Conservation (phyloP, 2,113 vertebrate genomes). For the Pleuronectes platessa region DNA sequence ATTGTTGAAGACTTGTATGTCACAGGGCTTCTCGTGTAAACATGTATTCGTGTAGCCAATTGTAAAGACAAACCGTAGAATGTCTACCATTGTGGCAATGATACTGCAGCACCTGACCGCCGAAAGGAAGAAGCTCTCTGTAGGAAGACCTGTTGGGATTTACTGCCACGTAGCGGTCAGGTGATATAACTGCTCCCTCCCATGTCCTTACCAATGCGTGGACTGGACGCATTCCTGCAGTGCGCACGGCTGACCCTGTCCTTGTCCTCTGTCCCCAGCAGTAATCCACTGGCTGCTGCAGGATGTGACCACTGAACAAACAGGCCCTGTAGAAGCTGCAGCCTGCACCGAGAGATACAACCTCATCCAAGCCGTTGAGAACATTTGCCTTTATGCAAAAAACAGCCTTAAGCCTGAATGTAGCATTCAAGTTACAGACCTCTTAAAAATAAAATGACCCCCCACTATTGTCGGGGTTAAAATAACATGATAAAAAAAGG, state of each 20-base stretch:
- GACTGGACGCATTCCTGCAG: slow-evolving; percentile 60
- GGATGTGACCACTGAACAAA: slow-evolving; percentile 16
- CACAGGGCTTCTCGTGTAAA: neutral
- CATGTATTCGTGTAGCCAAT: neutral
- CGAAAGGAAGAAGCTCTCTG: neutral
- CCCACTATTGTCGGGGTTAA: neutral
- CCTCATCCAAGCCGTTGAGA: slow-evolving; percentile 10
- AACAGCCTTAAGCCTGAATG: neutral
- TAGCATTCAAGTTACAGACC: slow-evolving; percentile 39
- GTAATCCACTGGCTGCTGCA: slow-evolving; percentile 15
- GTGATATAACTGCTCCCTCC: slow-evolving; percentile 22
- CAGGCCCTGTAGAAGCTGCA: neutral
- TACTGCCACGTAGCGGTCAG: slow-evolving; percentile 59
- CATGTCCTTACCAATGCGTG: neutral
- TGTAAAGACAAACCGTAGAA: slow-evolving; percentile 5
- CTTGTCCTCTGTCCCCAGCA: slow-evolving; percentile 52
- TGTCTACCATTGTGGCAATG: neutral
- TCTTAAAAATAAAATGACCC: neutral
- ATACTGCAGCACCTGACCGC: neutral
- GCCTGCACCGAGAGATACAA: neutral
- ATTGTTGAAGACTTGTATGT: neutral
- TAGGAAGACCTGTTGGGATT: neutral
- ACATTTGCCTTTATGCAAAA: slow-evolving; percentile 10
- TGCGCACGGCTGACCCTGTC: slow-evolving; percentile 48
- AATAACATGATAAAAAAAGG: neutral